Evolutionary conservation across 2,113 vertebrate genomes (phyloP), one percentile per base, ranked within the genome.

Genomic region (Lipophrys pholis): DNA sequence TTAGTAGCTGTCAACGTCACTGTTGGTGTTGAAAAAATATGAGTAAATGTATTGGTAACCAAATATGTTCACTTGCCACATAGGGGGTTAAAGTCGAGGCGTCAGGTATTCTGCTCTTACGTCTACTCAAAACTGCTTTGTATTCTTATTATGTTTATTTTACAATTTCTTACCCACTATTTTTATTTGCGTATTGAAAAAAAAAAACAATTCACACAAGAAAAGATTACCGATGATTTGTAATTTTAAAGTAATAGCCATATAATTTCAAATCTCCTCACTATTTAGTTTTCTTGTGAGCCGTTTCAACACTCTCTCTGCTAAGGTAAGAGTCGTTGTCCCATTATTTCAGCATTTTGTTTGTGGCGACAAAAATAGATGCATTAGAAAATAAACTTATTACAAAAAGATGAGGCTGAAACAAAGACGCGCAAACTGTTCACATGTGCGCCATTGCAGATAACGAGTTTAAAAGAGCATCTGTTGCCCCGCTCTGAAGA

Each of bases 391-490:
- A 17, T 46, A 5, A 70, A 76, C 68, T 36, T 62, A 52, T 66
- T 30, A 49, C 14, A 56, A 48, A 62, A 58, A 52, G 39, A 76
- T 61, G 55, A 67, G 59, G 52, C 65, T 60, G 59, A 84, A 83
- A 82, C 70, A 86, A 78, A 70, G 41, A 79, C 40, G 21, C 51
- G 81, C 84, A 81, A 64, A 79, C 73, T 64, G 50, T 74, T 85
- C 75, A 73, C 43, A 59, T 60, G 48, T 69, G 73, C n/a, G 41
- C 42, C 7, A 73, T 74, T 92, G 61, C 75, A 85, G 90, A 73
- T 83, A 92, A 84, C 56, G 48, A 82, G 65, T 80, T 88, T 80
- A 88, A 82, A 91, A 89, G 88, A 89, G 48, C 73, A 76, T 93
- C 66, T 60, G 8, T 57, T 86, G 89, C 86, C 38, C 69, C 72